phyloP scores from a whole-genome alignment of 2,888 invertebrate species.

The Cheilosia vernalis region DNA sequence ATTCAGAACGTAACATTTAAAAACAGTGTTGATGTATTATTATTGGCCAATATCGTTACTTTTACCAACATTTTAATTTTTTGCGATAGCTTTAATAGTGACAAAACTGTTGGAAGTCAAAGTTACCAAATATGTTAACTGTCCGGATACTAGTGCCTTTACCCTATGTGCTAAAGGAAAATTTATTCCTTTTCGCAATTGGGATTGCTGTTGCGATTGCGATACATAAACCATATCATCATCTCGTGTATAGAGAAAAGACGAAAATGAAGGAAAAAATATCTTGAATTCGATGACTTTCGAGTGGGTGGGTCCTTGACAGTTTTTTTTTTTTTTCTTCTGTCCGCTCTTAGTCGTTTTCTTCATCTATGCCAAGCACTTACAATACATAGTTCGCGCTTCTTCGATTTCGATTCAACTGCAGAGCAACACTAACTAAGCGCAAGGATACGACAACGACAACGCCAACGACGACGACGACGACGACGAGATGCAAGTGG shows the following conservation, averaged over 20 bases:
- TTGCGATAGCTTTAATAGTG: too few species aligned
- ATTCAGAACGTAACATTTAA: too few species aligned
- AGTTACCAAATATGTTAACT: too few species aligned
- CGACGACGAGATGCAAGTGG: conserved; percentile 42
- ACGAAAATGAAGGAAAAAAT: conserved; percentile 43
- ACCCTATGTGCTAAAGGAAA: conserved; percentile 49
- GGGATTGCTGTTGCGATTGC: background rate
- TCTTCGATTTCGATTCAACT: conserved; percentile 72
- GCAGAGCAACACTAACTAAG: conserved; percentile 23
- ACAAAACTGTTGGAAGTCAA: too few species aligned
- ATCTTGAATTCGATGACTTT: conserved; percentile 73
- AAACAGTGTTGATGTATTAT: too few species aligned
- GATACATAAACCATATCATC: conserved; percentile 47
- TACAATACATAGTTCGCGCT: conserved; percentile 73
- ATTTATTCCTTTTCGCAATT: conserved; percentile 42
- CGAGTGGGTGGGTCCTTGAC: conserved; percentile 72
- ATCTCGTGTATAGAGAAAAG: conserved; percentile 30
- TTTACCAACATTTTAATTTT: too few species aligned
- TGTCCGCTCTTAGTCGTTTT: conserved; percentile 17
- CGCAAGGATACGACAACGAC: conserved; percentile 21
- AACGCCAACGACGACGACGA: too few species aligned
- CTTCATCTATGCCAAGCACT: conserved; percentile 41
- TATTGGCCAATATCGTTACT: too few species aligned
- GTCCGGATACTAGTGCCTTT: too few species aligned
- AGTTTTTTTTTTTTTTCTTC: conserved; percentile 26